Conservation (phyloP, 2,797 vertebrate genomes). For the Molossus molossus region DNA sequence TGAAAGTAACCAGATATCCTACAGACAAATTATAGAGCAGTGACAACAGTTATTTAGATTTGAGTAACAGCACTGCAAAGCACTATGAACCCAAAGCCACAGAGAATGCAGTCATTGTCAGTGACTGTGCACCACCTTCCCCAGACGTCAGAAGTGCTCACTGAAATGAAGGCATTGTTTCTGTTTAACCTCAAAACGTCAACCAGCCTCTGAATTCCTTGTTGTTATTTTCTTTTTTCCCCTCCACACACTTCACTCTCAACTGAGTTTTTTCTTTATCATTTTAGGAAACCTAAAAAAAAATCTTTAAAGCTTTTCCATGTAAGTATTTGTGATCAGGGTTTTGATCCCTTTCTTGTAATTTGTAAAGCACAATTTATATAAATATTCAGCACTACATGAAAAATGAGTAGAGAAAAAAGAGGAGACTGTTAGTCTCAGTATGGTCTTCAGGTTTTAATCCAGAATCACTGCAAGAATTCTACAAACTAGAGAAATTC, state of each 20-base stretch:
- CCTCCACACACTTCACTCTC: conserved; percentile 24
- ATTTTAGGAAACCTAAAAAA: conserved; percentile 44
- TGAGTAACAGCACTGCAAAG: conserved; percentile 70
- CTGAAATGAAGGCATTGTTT: conserved; percentile 77
- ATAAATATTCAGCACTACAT: background rate
- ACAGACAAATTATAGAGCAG: conserved; percentile 76
- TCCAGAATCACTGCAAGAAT: background rate
- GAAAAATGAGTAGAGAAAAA: conserved; percentile 52
- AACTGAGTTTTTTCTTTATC: conserved; percentile 57
- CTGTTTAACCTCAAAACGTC: conserved; percentile 88
- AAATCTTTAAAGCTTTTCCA: conserved; percentile 30
- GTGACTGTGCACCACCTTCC: conserved; percentile 78
- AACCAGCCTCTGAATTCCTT: conserved; percentile 74
- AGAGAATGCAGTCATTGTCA: conserved; percentile 76
- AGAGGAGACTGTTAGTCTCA: background rate
- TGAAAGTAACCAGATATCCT: conserved; percentile 77
- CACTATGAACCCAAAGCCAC: conserved; percentile 72
- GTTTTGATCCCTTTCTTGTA: background rate
- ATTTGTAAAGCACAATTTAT: conserved; percentile 55
- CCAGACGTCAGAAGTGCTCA: conserved; percentile 79
- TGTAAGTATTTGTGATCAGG: conserved; percentile 54
- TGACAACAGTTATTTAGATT: conserved; percentile 78
- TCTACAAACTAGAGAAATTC: background rate
- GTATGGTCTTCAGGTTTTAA: background rate
- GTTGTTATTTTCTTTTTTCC: background rate